These are phyloP conservation scores for Lophotis ruficrista DNA, from an alignment of 2,113 vertebrate species.

Conservation along the genomic window DNA sequence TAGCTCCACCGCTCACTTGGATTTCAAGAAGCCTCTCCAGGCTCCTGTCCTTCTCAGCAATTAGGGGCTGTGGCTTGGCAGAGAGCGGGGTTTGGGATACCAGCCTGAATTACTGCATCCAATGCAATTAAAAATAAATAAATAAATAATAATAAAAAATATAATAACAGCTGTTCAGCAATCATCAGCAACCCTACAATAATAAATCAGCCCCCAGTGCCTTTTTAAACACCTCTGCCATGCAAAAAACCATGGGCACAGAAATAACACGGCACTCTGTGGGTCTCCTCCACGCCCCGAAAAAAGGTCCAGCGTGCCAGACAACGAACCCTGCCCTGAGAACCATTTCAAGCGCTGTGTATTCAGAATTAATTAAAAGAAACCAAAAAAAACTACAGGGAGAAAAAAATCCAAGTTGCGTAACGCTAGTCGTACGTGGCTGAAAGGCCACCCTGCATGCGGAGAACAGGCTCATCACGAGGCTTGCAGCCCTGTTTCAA, in stretches of 20 bases:
- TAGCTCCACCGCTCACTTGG: background rate
- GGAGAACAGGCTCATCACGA: background rate
- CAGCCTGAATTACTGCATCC: background rate
- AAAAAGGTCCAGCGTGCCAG: background rate
- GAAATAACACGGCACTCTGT: background rate
- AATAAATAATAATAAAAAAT: background rate
- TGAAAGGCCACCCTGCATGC: background rate
- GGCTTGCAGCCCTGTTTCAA: background rate
- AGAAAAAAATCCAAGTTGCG: background rate
- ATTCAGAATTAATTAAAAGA: background rate
- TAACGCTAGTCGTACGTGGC: background rate
- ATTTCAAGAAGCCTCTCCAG: background rate
- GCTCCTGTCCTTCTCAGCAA: background rate
- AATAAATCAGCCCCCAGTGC: background rate
- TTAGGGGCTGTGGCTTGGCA: background rate
- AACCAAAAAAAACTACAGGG: background rate
- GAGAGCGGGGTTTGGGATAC: accelerated
- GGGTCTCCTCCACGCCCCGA: background rate
- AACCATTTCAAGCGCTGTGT: background rate
- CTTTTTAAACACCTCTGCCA: background rate
- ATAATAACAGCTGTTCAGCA: background rate
- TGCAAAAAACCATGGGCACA: background rate
- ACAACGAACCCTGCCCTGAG: background rate
- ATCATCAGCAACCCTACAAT: background rate
- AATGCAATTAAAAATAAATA: accelerated